phyloP scores from a whole-genome alignment of 2,888 invertebrate species.

The Drosophila melanocephala region DNA sequence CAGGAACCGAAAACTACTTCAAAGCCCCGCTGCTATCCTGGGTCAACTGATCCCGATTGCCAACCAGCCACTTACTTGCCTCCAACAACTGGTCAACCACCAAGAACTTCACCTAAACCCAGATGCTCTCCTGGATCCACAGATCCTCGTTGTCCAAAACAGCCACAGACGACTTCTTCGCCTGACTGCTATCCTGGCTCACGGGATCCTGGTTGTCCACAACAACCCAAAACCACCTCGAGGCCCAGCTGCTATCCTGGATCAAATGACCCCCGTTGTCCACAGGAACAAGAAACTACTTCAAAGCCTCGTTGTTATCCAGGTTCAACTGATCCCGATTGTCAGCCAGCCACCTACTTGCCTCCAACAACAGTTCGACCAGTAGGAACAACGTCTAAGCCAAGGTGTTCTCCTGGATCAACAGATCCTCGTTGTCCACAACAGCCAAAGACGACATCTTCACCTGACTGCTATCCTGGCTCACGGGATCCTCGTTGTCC shows the following conservation, averaged over 20 bases:
- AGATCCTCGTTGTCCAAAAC: constrained; percentile 40
- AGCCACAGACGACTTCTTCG: constrained; percentile 51
- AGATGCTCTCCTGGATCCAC: constrained; percentile 70
- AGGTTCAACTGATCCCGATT: neutral
- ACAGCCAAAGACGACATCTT: no score
- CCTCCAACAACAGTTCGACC: neutral
- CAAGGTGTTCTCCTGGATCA: neutral
- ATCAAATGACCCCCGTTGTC: neutral
- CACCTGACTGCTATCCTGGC: neutral
- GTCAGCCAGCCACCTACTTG: neutral
- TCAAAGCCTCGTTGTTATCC: neutral
- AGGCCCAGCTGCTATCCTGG: neutral
- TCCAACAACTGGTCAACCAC: constrained; percentile 9
- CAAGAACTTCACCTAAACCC: neutral
- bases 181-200: constrained; percentile 43
- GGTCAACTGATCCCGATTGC: constrained; percentile 52
- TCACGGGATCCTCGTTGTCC: no score
- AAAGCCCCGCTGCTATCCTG: constrained; percentile 77
- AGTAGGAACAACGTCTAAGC: neutral
- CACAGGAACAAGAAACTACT: neutral
- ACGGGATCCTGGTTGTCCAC: constrained; percentile 70
- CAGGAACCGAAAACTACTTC: constrained; percentile 1
- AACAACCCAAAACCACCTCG: neutral
- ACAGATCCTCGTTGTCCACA: no score
- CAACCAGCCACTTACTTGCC: constrained; percentile 4